A percentile compares a stretch with the other conserved stretches of the same genome.
Evolutionary conservation across 2,797 vertebrate genomes (phyloP).

Genomic region (Cynodonichthys magdalenae): DNA sequence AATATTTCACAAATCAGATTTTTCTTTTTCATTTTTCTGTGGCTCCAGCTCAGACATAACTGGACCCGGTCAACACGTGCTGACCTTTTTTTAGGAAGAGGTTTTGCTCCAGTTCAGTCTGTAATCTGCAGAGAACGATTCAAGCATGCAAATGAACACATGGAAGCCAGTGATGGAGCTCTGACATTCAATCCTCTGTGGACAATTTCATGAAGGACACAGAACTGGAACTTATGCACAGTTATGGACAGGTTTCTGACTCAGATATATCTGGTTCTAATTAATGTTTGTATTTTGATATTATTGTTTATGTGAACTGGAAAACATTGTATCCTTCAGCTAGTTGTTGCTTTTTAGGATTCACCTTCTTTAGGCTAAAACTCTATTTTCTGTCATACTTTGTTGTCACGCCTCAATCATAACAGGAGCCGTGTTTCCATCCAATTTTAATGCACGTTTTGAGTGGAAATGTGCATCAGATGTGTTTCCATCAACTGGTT

Average conservation of each 20-base stretch:
- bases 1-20: background rate
- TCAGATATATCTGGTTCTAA: background rate
- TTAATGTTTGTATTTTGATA: no score
- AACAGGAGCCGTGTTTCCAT: no score
- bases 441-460: no score
- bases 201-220: conserved; percentile 45
- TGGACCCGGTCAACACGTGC: conserved; percentile 59
- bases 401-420: no score
- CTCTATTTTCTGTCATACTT: no score
- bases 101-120: conserved; percentile 52
- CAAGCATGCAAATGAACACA: conserved; percentile 67
- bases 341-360: no score
- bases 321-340: no score
- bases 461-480: no score
- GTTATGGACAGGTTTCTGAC: background rate
- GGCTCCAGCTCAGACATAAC: conserved; percentile 9
- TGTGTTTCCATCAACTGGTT: no score
- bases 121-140: conserved; percentile 34
- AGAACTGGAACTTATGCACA: conserved; percentile 19
- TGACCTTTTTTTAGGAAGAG: conserved; percentile 66
- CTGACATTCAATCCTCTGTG: conserved; percentile 71
- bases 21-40: conserved; percentile 15
- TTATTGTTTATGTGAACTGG: no score
- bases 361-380: no score
- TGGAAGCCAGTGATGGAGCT: conserved; percentile 46